Evolutionary conservation across 2,113 vertebrate genomes (phyloP).

Genomic region (Bambusicola thoracicus): DNA sequence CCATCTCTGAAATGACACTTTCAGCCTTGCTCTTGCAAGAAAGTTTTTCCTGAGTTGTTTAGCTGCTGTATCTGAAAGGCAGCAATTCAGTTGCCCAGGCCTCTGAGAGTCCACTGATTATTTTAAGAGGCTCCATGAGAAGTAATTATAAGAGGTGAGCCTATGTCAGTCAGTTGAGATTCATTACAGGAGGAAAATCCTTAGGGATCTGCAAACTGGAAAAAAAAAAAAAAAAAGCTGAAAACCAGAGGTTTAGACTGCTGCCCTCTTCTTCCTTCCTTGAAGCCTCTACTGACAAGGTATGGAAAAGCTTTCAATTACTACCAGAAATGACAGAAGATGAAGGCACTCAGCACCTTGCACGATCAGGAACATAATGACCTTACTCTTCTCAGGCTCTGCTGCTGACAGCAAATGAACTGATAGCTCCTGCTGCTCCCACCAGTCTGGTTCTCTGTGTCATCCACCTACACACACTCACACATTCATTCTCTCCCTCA

Average conservation of each 20-base stretch:
- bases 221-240: not conserved
- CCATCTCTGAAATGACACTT: not conserved
- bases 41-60: not conserved
- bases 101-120: not conserved
- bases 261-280: not conserved
- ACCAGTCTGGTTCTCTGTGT: constrained; percentile 37
- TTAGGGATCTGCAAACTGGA: not conserved
- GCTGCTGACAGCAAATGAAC: constrained; percentile 34
- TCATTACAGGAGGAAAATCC: not conserved
- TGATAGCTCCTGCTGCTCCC: constrained; percentile 55
- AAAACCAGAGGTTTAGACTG: not conserved
- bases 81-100: not conserved
- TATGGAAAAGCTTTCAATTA: constrained; percentile 26
- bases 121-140: constrained; percentile 1
- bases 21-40: not conserved
- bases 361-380: constrained; percentile 10
- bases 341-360: not conserved
- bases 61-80: not conserved
- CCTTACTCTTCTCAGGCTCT: not conserved
- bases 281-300: constrained; percentile 4
- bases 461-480: constrained; percentile 55
- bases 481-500: constrained; percentile 43
- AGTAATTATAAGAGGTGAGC: not conserved
- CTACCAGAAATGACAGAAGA: not conserved
- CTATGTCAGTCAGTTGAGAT: not conserved